Evolutionary conservation across 2,888 invertebrate species (phyloP), one percentile per base, ranked within the genome.

Genomic region (Adineta ricciae): DNA sequence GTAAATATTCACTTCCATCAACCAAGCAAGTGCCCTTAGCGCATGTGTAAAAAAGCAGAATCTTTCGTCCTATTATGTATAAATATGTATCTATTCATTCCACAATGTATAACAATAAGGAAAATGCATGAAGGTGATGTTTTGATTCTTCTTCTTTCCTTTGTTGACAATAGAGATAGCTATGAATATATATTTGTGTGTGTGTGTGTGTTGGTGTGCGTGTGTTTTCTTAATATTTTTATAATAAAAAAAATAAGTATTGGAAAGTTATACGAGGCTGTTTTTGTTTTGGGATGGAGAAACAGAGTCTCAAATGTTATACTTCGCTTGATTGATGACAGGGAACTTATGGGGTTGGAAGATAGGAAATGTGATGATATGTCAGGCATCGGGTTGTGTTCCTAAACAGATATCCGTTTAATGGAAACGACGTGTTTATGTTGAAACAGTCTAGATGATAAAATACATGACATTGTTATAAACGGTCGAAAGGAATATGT

Each of bases 1-100:
- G 41, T 41, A 78, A 78, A 78, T 78, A 78, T 78, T 78, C 78
- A 1, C 78, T 78, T 38, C 78, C 78, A 14, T 78, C 78, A 41
- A 36, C 41, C 11, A 78, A 78, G 41, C 78, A 78, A 78, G 78
- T 41, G 8, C 78, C 78, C 3, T n/a, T 78, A 41, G 78, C 78
- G 11, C 78, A 78, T 78, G 78, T 73, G 14, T 73, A 24, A 73
- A 49, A n/a, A n/a, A n/a, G n/a, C n/a, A n/a, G n/a, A n/a, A n/a
- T n/a, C n/a, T n/a, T 49, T 49, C 49, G 14, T 49, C 9, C 49
- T 49, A 49, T 49, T 14, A 14, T 49, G 14, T 50, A 50, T 50
- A 50, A 16, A 50, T 50, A 50, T 50, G 19, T 32, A 32, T 64
- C 7, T 64, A 64, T 64, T 64, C 64, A 64, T 64, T 64, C 64